Base-by-base conservation (phyloP, 2,797 vertebrate genomes). In the Dicrostonyx torquatus region DNA sequence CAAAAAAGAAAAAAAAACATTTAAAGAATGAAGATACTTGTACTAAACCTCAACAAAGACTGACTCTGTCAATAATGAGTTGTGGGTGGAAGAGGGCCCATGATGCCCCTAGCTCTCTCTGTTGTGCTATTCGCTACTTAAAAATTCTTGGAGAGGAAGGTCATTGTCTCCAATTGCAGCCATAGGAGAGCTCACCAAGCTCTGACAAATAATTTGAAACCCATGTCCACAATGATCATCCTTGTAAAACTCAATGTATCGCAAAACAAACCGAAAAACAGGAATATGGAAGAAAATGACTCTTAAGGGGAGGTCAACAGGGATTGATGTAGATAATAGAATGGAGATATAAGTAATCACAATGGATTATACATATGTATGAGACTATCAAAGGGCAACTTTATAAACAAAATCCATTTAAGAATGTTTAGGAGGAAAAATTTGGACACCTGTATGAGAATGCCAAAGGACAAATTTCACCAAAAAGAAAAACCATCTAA, bases 251-350 rank as follows among this genome's bases (percentile, higher is more conserved):
- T 55, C 48, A 86, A 2, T 40, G 24, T 72, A 14, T 55, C 24
- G 13, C 9, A 72, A 68, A 85, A 50, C 62, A n/a, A 45, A 66
- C 34, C 17, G 0, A 45, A 64, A 66, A 34, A 3, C 31, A 34
- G 15, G 7, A 48, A 68, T 37, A 7, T 68, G 45, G 40, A 50
- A 83, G 29, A 68, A 70, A 24, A 22, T 13, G 45, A 50, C 14
- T 17, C 37, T 7, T 66, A 66, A 66, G 7, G 11, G 29, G 29
- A 7, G 6, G 31, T 34, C 22, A 7, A 15, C 22, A n/a, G 31
- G 31, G 18, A n/a, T n/a, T 43, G 12, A 26, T 2, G 11, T 2
- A 68, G 18, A 10, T 10, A 68, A n/a, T 1, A n/a, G 1, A 13
- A 24, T n/a, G 5, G 31, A 7, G 43, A 48, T 24, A 64, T 68